Evolutionary conservation across 2,797 vertebrate genomes (phyloP), one percentile per base, ranked within the genome.

Genomic region (Zenarchopterus dispar): DNA sequence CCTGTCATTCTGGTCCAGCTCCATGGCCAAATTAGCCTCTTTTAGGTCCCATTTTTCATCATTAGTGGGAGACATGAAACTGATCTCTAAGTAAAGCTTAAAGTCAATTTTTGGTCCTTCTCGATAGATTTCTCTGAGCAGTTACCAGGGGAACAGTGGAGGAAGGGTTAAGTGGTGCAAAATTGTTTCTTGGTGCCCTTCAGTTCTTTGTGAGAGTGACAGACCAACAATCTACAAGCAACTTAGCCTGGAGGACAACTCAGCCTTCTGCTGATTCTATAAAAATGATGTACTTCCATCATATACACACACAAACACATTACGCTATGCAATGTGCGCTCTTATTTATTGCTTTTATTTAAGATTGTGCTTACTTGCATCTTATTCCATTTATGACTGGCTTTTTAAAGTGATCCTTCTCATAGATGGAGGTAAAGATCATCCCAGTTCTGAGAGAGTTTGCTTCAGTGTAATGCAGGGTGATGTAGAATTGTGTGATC

Each of bases 31-130:
- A 81, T 66, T 68, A 77, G 75, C 73, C 76, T 69, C 80, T 76
- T 15, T 82, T 90, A 81, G 76, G 57, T 65, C 78, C 84, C 88
- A 90, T 90, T 90, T 90, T 87, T 91, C 89, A 86, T 88, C 82
- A 90, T 91, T 91, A 91, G 86, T 73, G 57, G 21, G 54, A 69
- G 89, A 90, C 90, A 68, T 84, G 77, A 88, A 88, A 76, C 77
- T 90, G 84, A 86, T 88, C 80, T 85, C 42, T 86, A 88, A 87
- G 76, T 89, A 85, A 84, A 69, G 81, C 80, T 84, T 67, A 71
- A 76, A 87, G 84, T 81, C 79, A 72, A 87, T 88, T 84, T 69
- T 53, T 55, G 73, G 44, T 75, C 44, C 57, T 45, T 44, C 52
- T 46, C 49, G 28, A 79, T 81, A 63, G 65, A 84, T 84, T 79